These are phyloP conservation scores for Stenichneumon culpator DNA, from an alignment of 2,888 invertebrate genomes.

Conservation along the genomic window DNA sequence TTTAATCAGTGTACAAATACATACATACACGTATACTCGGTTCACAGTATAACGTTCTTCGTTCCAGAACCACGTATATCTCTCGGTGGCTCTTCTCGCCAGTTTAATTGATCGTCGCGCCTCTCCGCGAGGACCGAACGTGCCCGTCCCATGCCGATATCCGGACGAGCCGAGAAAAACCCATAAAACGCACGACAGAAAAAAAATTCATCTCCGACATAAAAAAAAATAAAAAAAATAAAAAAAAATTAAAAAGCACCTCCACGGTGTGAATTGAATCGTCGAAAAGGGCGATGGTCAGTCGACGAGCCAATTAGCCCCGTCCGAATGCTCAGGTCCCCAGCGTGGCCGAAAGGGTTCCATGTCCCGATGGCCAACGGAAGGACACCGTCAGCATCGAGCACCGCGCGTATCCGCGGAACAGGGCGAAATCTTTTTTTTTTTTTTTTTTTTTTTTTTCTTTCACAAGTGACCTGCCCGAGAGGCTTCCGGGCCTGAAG, in stretches of 20 bases:
- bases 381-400: conserved; percentile 19
- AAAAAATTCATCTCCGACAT: conserved; percentile 23
- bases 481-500: conserved; percentile 77
- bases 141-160: conserved; percentile 65
- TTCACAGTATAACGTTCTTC: neutral
- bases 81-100: conserved; percentile 71
- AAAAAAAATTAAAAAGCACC: conserved; percentile 15
- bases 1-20: too few species aligned
- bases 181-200: conserved; percentile 26
- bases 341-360: conserved; percentile 49
- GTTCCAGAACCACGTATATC: conserved; percentile 49
- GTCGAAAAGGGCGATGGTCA: conserved; percentile 79
- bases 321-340: conserved; percentile 79
- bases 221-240: conserved; percentile 16
- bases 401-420: neutral
- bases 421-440: conserved; percentile 28
- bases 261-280: conserved; percentile 68
- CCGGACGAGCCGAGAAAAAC: conserved; percentile 23
- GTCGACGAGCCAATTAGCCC: conserved; percentile 83
- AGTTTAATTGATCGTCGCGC: conserved; percentile 81
- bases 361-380: conserved; percentile 41
- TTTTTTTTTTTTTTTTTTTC: conserved; percentile 66
- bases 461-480: conserved; percentile 75
- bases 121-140: conserved; percentile 76
- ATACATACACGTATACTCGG: neutral